Evolutionary conservation across 2,888 invertebrate species (phyloP).

Genomic region (Ichneumoninae sp.): DNA sequence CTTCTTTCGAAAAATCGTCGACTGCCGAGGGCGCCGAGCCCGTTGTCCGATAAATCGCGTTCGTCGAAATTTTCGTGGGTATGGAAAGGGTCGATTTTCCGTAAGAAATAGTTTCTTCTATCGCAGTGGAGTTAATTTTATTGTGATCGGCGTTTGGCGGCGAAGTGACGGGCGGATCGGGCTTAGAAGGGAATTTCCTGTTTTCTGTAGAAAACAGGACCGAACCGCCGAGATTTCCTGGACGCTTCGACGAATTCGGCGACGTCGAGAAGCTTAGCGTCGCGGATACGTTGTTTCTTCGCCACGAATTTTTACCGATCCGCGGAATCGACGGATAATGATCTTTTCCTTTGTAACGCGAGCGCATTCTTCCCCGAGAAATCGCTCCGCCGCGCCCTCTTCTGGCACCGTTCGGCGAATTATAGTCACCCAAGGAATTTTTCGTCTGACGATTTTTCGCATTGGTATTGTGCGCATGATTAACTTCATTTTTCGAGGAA

Average conservation of each 20-base stretch:
- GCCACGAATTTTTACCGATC: conserved; percentile 30
- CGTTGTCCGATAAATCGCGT: neutral
- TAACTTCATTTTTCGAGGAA: conserved; percentile 3
- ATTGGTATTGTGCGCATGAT: neutral
- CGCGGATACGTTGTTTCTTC: conserved; percentile 1
- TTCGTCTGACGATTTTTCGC: conserved; percentile 10
- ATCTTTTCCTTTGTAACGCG: conserved; percentile 47
- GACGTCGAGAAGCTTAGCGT: neutral
- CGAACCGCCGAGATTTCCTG: neutral
- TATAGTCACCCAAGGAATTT: conserved; percentile 14
- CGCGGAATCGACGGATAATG: conserved; percentile 14
- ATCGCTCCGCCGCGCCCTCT: conserved; percentile 14
- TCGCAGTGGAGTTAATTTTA: neutral
- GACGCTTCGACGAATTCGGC: neutral
- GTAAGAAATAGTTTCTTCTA: neutral
- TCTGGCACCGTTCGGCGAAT: neutral
- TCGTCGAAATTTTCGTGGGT: neutral
- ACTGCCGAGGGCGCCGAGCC: neutral
- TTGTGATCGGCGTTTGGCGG: neutral
- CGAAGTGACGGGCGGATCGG: neutral
- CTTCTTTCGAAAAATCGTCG: neutral
- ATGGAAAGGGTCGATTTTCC: neutral
- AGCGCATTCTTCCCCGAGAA: conserved; percentile 35
- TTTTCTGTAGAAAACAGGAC: neutral
- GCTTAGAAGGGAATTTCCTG: neutral